These are phyloP conservation scores for Dunckerocampus dactyliophorus DNA, from an alignment of 2,113 vertebrate genomes.

Conservation along the genomic window DNA sequence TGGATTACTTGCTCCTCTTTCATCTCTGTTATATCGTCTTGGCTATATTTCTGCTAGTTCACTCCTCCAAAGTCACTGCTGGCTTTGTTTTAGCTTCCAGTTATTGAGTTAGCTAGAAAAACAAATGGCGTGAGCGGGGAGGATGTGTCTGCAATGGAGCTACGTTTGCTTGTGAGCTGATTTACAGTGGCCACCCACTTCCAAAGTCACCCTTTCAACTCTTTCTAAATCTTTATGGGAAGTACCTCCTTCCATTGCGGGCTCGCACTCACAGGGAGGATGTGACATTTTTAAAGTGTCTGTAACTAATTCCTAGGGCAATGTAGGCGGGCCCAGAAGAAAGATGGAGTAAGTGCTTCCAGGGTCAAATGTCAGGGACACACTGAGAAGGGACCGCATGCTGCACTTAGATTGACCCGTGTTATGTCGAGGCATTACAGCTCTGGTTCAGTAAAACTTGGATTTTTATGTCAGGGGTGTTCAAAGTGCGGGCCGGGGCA, in stretches of 20 bases:
- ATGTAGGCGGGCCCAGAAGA: conserved; percentile 33
- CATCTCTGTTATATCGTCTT: conserved; percentile 46
- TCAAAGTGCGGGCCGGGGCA: too few relatives aligned
- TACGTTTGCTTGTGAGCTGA: conserved; percentile 41
- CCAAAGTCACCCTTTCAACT: conserved; percentile 37
- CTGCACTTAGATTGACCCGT: conserved; percentile 46
- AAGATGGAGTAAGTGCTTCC: conserved; percentile 55
- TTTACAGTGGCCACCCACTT: conserved; percentile 58
- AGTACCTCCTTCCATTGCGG: conserved; percentile 19
- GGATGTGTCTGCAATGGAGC: conserved; percentile 16
- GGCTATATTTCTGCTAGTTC: conserved; percentile 39
- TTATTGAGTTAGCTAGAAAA: conserved; percentile 64
- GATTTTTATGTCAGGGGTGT: not conserved
- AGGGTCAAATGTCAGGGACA: conserved; percentile 46
- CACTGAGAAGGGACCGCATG: conserved; percentile 26
- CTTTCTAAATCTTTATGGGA: conserved; percentile 37
- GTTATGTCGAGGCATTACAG: conserved; percentile 6
- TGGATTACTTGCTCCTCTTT: conserved; percentile 31
- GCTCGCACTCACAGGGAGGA: conserved; percentile 38
- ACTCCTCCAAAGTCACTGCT: conserved; percentile 43
- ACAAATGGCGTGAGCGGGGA: conserved; percentile 40
- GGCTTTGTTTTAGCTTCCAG: conserved; percentile 49
- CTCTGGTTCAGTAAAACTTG: not conserved
- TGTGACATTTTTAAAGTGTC: conserved; percentile 44
- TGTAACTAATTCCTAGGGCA: conserved; percentile 26